Evolutionary conservation across 2,888 invertebrate genomes (phyloP), one percentile per base, ranked within the genome.

Genomic region (Pomacea canaliculata): DNA sequence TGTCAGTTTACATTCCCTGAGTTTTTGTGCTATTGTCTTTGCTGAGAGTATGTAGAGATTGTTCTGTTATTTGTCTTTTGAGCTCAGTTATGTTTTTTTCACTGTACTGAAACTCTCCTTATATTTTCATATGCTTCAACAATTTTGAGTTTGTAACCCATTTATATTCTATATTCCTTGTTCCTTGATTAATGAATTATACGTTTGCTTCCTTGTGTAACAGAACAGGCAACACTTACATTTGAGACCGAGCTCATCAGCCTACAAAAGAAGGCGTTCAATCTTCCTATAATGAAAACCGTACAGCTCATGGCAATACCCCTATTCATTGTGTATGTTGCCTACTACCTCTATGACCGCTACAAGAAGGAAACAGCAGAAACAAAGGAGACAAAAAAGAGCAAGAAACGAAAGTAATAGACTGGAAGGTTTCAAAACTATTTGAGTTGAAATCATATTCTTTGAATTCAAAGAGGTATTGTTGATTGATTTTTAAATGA

Each of bases 191-290:
- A 56, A 56, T 56, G 10, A 16, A 8, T 56, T 56, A 1, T 56
- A 56, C 51, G 2, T 56, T 56, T 16, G 16, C 51, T 56, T 56
- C 16, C 51, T 56, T 56, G 10, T 56, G 51, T 16, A 56, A 56
- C 8, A 85, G 85, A 84, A 63, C 81, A 84, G 27, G 83, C 85
- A 9, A 85, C 84, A 1, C 59, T 85, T 66, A 84, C 81, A 48
- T 84, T 86, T 62, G 83, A 85, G 48, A 83, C 83, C 1, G 83
- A 84, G 77, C 76, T 86, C 37, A 67, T 86, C 27, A 51, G 70
- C 0, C 62, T 86, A 37, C 80, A 82, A 67, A 85, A 85, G 77
- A 83, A 83, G 23, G 80, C 80, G 8, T 75, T 76, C 62, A 76
- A 71, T 60, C 59, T 74, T 18, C 68, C 63, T 18, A 68, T 81